Percentiles rank a stretch among this genome's conserved stretches.
Evolutionary conservation across 1,140 invertebrate genomes (phyloP).

Genomic region (Cydia fagiglandana): DNA sequence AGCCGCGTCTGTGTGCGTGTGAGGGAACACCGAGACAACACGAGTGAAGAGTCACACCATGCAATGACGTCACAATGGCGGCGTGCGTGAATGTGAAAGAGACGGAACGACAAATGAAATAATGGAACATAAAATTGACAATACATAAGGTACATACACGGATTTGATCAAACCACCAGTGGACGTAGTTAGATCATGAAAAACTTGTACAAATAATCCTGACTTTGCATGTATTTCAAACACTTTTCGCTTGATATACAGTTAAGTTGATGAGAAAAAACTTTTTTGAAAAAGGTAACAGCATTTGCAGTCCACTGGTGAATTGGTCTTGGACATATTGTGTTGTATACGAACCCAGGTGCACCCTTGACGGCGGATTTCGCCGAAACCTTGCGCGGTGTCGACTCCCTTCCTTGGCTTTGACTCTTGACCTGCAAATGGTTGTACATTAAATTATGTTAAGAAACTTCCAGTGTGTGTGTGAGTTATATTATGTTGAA

Average conservation of each 20-base stretch:
- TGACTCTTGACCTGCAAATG: constrained; percentile 66
- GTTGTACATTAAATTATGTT: neutral
- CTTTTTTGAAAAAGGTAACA: neutral
- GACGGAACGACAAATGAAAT: constrained; percentile 42
- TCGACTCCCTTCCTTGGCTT: constrained; percentile 65
- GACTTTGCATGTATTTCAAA: no score
- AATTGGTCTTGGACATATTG: neutral
- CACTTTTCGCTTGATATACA: no score
- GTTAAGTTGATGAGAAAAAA: neutral
- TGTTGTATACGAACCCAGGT: constrained; percentile 64
- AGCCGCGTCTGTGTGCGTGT: constrained; percentile 79
- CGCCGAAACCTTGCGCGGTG: constrained; percentile 74
- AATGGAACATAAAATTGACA: constrained; percentile 24
- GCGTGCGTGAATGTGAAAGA: constrained; percentile 49
- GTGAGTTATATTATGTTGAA: no score
- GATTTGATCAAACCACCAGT: neutral
- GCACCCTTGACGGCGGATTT: constrained; percentile 71
- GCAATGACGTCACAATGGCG: constrained; percentile 59
- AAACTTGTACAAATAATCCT: neutral
- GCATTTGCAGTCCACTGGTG: neutral
- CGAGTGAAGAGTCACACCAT: constrained; percentile 48
- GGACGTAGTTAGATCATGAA: neutral
- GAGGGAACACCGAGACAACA: constrained; percentile 38
- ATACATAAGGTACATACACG: neutral
- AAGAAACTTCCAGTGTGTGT: no score